Evolutionary conservation across 1,140 invertebrate genomes (phyloP).

Genomic region (Sycophila sp.): DNA sequence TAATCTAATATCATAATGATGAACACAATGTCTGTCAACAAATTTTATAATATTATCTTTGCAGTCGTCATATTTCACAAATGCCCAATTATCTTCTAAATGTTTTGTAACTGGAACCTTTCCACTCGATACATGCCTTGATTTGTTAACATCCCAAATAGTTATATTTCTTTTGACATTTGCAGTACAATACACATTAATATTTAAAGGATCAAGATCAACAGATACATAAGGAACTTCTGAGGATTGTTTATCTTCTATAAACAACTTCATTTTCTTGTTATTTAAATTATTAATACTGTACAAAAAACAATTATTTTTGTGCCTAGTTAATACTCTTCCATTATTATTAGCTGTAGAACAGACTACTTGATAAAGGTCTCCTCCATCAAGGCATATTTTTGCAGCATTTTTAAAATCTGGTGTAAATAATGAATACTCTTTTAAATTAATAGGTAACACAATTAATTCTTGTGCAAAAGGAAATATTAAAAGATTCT

Average conservation of each 20-base stretch:
- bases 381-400: conserved; percentile 35
- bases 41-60: conserved; percentile 53
- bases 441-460: conserved; percentile 15
- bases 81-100: conserved; percentile 55
- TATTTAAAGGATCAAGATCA: conserved; percentile 47
- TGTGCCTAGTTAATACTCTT: conserved; percentile 50
- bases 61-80: conserved; percentile 49
- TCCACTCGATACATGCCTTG: conserved; percentile 41
- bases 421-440: conserved; percentile 23
- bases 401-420: conserved; percentile 29
- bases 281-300: conserved; percentile 29
- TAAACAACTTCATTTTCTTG: conserved; percentile 37
- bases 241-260: conserved; percentile 37
- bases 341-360: conserved; percentile 29
- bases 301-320: conserved; percentile 44
- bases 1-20: conserved; percentile 58
- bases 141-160: conserved; percentile 56
- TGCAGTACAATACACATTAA: conserved; percentile 51
- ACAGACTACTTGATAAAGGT: conserved; percentile 21
- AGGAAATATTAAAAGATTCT: conserved; percentile 57
- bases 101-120: conserved; percentile 36
- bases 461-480: conserved; percentile 52
- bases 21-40: conserved; percentile 55
- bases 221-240: conserved; percentile 41
- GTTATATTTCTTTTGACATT: conserved; percentile 47